phyloP scores from a whole-genome alignment of 2,113 vertebrate genomes.

The Malaclemys terrapin region DNA sequence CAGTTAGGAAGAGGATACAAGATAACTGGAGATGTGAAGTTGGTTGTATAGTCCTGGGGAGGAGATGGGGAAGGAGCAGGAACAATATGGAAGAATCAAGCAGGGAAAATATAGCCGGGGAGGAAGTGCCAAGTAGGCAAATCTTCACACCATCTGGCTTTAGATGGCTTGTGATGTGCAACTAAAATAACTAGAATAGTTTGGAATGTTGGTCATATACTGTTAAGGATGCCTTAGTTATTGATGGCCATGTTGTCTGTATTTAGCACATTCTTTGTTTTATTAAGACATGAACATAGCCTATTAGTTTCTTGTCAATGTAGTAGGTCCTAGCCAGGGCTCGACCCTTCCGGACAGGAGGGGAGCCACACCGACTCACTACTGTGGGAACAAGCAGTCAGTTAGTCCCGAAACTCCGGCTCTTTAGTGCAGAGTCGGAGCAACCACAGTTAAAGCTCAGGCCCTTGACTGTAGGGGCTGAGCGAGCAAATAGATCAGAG shows the following conservation, averaged over 20 bases:
- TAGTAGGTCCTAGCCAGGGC: too few species aligned
- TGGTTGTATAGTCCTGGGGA: fast-evolving
- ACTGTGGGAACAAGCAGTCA: too few species aligned
- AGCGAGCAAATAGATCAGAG: too few species aligned
- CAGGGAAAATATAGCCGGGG: background rate
- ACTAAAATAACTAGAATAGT: background rate
- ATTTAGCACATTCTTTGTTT: fast-evolving
- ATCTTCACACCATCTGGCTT: background rate
- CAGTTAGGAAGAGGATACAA: background rate
- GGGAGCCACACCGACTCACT: too few species aligned
- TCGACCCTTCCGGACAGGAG: too few species aligned
- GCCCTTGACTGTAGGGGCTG: too few species aligned
- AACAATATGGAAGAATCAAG: background rate
- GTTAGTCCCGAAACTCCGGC: too few species aligned
- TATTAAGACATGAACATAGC: background rate
- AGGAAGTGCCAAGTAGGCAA: background rate
- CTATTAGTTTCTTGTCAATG: background rate
- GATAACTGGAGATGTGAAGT: background rate
- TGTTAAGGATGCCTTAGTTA: fast-evolving
- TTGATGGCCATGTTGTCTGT: background rate
- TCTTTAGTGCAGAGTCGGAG: too few species aligned
- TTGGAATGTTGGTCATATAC: background rate
- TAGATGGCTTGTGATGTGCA: background rate
- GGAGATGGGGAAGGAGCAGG: background rate
- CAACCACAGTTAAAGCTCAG: too few species aligned